Evolutionary conservation across 2,888 invertebrate species (phyloP).

Genomic region (Ernsta delagoae): DNA sequence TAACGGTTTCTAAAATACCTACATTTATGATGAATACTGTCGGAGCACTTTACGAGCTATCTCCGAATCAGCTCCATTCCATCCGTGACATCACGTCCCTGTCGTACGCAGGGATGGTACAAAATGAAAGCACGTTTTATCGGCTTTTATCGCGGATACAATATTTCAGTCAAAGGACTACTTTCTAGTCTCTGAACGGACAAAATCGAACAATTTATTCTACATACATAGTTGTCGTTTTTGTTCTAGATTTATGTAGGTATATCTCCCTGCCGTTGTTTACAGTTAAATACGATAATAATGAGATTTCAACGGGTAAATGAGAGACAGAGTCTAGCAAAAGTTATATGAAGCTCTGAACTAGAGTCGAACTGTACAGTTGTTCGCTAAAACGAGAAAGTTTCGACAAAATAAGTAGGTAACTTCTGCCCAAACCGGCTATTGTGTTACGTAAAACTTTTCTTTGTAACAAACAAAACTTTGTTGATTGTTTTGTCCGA

Average conservation of each 20-base stretch:
- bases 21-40: no score
- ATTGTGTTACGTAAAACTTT: conserved; percentile 36
- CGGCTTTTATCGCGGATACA: conserved; percentile 61
- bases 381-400: conserved; percentile 37
- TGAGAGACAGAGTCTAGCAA: not conserved
- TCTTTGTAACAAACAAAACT: conserved; percentile 32
- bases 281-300: conserved; percentile 17
- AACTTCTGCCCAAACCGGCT: conserved; percentile 36
- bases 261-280: not conserved
- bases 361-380: conserved; percentile 30
- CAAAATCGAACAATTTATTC: conserved; percentile 44
- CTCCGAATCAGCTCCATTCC: conserved; percentile 20
- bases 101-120: conserved; percentile 60
- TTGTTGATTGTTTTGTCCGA: conserved; percentile 33
- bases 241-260: not conserved
- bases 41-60: not conserved
- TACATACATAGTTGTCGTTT: not conserved
- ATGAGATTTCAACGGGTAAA: conserved; percentile 11
- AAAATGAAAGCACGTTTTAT: conserved; percentile 68
- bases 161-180: conserved; percentile 47
- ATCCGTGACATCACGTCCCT: conserved; percentile 59
- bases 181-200: conserved; percentile 14
- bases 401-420: conserved; percentile 40
- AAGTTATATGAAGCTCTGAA: conserved; percentile 31
- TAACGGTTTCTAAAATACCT: not conserved